phyloP scores from a whole-genome alignment of 2,888 invertebrate genomes.

The Dryobota labecula region DNA sequence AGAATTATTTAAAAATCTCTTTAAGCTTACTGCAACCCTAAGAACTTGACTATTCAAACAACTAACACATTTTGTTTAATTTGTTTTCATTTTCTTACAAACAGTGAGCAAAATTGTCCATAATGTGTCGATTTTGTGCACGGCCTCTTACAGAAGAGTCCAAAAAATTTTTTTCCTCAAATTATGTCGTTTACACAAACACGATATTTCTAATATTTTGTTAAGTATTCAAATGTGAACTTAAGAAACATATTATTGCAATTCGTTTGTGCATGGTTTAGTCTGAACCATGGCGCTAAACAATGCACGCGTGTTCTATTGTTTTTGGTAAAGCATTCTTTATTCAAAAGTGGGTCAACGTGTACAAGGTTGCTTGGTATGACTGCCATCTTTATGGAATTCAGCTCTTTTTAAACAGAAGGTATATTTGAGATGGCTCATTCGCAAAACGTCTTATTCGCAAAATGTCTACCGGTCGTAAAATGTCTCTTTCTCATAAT shows the following conservation, averaged over 20 bases:
- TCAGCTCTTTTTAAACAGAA: constrained; percentile 3
- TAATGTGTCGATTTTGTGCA: neutral
- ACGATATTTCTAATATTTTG: constrained; percentile 3
- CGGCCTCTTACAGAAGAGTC: neutral
- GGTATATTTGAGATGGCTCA: too few relatives aligned
- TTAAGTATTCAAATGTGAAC: neutral
- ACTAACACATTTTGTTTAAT: neutral
- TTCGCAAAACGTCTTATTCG: too few relatives aligned
- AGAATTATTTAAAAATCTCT: neutral
- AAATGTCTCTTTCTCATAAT: too few relatives aligned
- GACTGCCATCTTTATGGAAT: neutral
- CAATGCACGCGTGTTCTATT: constrained; percentile 21
- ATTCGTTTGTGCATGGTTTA: neutral
- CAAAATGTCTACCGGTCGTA: too few relatives aligned
- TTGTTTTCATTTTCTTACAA: neutral
- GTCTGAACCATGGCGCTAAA: neutral
- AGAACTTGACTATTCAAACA: neutral
- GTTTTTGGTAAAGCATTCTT: constrained; percentile 32
- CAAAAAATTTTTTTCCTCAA: too few relatives aligned
- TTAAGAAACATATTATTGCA: constrained; percentile 8
- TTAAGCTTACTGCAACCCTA: neutral
- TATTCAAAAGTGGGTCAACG: constrained; percentile 20
- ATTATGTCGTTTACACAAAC: constrained; percentile 1
- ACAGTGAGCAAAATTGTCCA: neutral
- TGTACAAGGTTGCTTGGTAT: neutral